Evolutionary conservation across 2,113 vertebrate species (phyloP).

Genomic region (Coptodon rendalli): DNA sequence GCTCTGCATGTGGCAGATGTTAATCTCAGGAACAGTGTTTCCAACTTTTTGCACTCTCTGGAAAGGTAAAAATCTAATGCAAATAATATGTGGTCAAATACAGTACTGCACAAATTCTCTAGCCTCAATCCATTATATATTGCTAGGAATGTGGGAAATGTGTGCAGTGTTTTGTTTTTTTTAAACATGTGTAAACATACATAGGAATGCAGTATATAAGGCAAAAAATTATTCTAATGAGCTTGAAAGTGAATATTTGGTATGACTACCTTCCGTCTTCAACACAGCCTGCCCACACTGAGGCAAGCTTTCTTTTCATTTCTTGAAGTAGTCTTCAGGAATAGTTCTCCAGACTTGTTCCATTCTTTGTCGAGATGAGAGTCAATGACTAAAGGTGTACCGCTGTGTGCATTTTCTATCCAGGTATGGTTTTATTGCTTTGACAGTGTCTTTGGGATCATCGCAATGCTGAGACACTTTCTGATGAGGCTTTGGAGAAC

Average conservation of each 20-base stretch:
- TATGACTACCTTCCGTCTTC: not conserved
- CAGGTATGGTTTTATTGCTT: not conserved
- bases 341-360: not conserved
- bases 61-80: slow-evolving; percentile 78
- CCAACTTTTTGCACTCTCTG: slow-evolving; percentile 95
- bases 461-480: not conserved
- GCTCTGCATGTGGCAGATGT: slow-evolving; percentile 95
- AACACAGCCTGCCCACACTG: not conserved
- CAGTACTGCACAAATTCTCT: not conserved
- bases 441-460: not conserved
- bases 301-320: not conserved
- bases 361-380: not conserved
- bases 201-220: not conserved
- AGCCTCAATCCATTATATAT: not conserved
- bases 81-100: not conserved
- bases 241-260: not conserved
- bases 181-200: not conserved
- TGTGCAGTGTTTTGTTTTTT: not conserved
- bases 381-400: not conserved
- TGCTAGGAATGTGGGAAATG: not conserved
- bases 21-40: slow-evolving; percentile 89
- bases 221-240: not conserved
- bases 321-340: not conserved
- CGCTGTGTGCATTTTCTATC: not conserved
- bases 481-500: not conserved